Evolutionary conservation across 2,888 invertebrate genomes (phyloP), one percentile per base, ranked within the genome.

Genomic region (Eurytoma adleriae): DNA sequence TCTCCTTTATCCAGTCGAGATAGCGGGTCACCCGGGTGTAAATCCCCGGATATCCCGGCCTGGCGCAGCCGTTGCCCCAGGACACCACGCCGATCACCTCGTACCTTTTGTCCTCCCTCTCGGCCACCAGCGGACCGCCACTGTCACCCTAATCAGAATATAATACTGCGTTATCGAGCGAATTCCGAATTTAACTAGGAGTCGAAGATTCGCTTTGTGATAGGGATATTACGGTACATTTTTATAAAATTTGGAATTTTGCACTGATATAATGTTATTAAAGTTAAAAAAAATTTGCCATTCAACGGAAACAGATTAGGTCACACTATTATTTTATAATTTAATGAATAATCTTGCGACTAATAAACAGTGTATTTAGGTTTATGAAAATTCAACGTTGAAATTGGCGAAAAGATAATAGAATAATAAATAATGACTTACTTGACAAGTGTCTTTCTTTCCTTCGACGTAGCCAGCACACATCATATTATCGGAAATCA

Each of bases 401-500:
- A n/a, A n/a, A n/a, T n/a, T n/a, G n/a, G n/a, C n/a, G n/a, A n/a
- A n/a, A n/a, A n/a, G n/a, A n/a, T n/a, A n/a, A n/a, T n/a, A n/a
- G n/a, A n/a, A n/a, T n/a, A n/a, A n/a, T n/a, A n/a, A n/a, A n/a
- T n/a, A n/a, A 24, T 24, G 10, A 10, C 40, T 27, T 90, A 96
- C 96, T 93, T 96, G 96, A 88, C 96, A 96, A 59, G 96, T 96
- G 88, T 96, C 96, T 86, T 94, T 95, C 86, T 93, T 92, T 14
- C 96, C 96, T 80, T 93, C 93, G 0, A 94, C 93, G 88, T 94
- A 96, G 0, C 96, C 96, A 24, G 96, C 96, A 87, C 96, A 97
- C 90, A 97, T 87, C 97, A 97, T 97, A 89, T 96, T 96, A 85
- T 96, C 95, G 0, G 96, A 95, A 84, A 97, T 97, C 95, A 96